Evolutionary conservation across 2,797 vertebrate genomes (phyloP).

Genomic region (Falco concolor): DNA sequence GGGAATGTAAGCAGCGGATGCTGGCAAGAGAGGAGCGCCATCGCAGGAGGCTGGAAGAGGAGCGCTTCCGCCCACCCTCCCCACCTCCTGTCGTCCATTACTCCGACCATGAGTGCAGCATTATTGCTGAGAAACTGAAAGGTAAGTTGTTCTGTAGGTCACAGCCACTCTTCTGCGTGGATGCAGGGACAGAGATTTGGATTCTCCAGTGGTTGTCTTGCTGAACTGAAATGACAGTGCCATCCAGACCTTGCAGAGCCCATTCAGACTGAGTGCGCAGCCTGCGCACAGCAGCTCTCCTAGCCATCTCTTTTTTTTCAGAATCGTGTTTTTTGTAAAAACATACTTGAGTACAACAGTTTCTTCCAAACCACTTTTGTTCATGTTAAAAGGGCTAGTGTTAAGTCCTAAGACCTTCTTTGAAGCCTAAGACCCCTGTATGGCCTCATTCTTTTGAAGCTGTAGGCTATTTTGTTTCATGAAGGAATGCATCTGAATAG

Average conservation of each 20-base stretch:
- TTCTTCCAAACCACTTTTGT: not conserved
- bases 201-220: fast-evolving
- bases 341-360: fast-evolving
- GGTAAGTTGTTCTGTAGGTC: conserved; percentile 64
- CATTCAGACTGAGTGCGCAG: fast-evolving
- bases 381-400: not conserved
- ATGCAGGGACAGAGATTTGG: not conserved
- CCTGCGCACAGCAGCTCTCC: not conserved
- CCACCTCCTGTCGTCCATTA: conserved; percentile 92
- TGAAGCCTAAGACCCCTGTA: not conserved
- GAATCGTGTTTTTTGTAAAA: not conserved
- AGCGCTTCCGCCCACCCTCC: conserved; percentile 85
- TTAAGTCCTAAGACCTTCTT: not conserved
- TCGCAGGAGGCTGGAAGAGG: conserved; percentile 87
- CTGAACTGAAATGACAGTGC: not conserved
- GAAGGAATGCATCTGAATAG: not conserved
- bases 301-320: fast-evolving
- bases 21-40: conserved; percentile 91
- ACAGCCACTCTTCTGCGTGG: not conserved
- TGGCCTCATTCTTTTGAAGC: not conserved
- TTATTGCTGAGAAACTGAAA: conserved; percentile 92
- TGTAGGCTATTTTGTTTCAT: not conserved
- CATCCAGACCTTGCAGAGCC: not conserved
- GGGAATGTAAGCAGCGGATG: conserved; percentile 94
- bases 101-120: conserved; percentile 90